phyloP scores from a whole-genome alignment of 2,888 invertebrate species.

The Bugula neritina region DNA sequence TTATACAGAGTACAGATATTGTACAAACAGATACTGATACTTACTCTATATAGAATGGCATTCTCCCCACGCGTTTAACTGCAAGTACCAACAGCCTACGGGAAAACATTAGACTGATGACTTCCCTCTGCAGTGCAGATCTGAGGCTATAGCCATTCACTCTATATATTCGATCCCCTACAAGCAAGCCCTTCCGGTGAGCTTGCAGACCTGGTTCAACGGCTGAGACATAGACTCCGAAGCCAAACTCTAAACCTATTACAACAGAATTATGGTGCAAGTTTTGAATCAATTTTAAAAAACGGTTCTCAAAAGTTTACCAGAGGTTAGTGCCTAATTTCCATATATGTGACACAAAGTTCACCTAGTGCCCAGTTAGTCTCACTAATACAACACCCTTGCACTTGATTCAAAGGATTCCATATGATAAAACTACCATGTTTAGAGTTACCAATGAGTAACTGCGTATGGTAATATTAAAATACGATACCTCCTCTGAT shows the following conservation, averaged over 20 bases:
- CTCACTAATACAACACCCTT: too few relatives aligned
- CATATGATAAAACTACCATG: too few relatives aligned
- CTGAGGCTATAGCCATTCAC: constrained; percentile 7
- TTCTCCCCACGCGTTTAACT: background rate
- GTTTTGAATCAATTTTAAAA: too few relatives aligned
- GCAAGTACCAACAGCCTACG: background rate
- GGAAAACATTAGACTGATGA: background rate
- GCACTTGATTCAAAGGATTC: too few relatives aligned
- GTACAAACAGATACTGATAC: too few relatives aligned
- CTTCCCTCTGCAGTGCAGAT: background rate
- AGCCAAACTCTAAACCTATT: constrained; percentile 15
- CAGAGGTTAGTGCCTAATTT: too few relatives aligned
- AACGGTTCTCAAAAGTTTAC: too few relatives aligned
- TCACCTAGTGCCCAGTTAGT: too few relatives aligned
- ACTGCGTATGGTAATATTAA: background rate
- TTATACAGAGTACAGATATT: too few relatives aligned
- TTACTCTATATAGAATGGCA: constrained; percentile 14
- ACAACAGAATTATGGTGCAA: too few relatives aligned
- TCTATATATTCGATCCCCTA: background rate
- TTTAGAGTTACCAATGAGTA: background rate
- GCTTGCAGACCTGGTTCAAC: background rate
- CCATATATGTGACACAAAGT: too few relatives aligned
- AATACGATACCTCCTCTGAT: constrained; percentile 8
- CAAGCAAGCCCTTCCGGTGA: background rate
- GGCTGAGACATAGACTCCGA: constrained; percentile 3